Conservation (phyloP, 1,140 invertebrate genomes). For the Drosophila trapezifrons region DNA sequence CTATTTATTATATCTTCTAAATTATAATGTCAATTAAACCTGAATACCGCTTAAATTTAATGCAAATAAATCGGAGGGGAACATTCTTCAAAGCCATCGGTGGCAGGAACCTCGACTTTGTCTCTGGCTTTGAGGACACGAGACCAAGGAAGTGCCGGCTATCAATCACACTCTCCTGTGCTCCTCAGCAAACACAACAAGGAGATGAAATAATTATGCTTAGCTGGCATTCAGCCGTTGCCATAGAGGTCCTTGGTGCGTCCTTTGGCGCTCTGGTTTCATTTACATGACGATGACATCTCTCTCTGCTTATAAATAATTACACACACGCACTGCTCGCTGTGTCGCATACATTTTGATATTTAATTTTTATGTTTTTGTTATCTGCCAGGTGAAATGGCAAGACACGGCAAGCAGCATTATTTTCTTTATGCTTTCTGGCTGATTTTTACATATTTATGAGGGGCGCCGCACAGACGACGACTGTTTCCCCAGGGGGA, state of each 20-base stretch:
- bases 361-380: conserved; percentile 72
- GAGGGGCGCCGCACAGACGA: conserved; percentile 13
- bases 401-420: conserved; percentile 16
- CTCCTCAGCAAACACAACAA: not conserved
- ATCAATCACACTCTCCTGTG: conserved; percentile 36
- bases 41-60: conserved; percentile 9
- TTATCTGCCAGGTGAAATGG: conserved; percentile 36
- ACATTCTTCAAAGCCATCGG: conserved; percentile 12
- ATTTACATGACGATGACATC: conserved; percentile 75
- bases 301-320: conserved; percentile 69
- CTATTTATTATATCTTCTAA: not conserved
- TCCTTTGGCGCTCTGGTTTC: conserved; percentile 51
- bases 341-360: conserved; percentile 67
- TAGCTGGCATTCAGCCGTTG: conserved; percentile 34
- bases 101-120: not conserved
- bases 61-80: conserved; percentile 5
- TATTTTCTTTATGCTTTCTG: conserved; percentile 14
- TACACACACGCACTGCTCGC: conserved; percentile 64
- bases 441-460: conserved; percentile 55
- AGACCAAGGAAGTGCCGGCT: conserved; percentile 7
- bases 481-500: conserved; percentile 12
- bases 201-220: conserved; percentile 45
- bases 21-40: conserved; percentile 1
- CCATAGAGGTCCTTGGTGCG: conserved; percentile 32
- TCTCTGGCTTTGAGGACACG: conserved; percentile 7